Evolutionary conservation across 2,113 vertebrate genomes (phyloP).

Genomic region (Hemibagrus wyckioides): DNA sequence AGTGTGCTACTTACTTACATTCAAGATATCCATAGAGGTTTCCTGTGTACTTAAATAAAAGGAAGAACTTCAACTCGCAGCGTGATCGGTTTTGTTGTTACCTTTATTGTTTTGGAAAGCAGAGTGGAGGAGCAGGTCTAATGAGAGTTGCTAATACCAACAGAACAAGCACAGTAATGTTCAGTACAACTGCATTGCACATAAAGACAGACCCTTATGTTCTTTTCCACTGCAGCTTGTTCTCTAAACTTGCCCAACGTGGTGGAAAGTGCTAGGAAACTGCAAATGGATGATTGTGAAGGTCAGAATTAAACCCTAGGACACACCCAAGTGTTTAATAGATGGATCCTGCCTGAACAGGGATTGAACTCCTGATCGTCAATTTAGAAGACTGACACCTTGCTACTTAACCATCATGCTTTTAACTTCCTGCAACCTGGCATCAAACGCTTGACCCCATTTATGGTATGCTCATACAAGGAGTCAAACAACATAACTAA

Average conservation of each 20-base stretch:
- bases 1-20: not conserved
- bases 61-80: not conserved
- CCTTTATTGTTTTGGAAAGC: not conserved
- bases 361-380: not conserved
- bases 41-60: not conserved
- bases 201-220: not conserved
- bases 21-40: not conserved
- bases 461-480: too few species aligned
- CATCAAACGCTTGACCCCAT: too few species aligned
- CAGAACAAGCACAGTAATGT: not conserved
- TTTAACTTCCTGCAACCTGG: not conserved
- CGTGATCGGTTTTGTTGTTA: not conserved
- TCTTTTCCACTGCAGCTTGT: too few species aligned
- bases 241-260: too few species aligned
- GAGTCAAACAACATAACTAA: too few species aligned
- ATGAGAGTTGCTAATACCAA: not conserved
- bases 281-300: not conserved
- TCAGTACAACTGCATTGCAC: not conserved
- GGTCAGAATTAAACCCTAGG: not conserved
- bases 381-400: not conserved
- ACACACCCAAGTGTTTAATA: not conserved
- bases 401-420: not conserved
- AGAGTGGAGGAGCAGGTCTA: not conserved
- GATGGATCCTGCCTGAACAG: not conserved
- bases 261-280: too few species aligned